Evolutionary conservation across 2,888 invertebrate genomes (phyloP).

Genomic region (Archaeoteleia sp.): DNA sequence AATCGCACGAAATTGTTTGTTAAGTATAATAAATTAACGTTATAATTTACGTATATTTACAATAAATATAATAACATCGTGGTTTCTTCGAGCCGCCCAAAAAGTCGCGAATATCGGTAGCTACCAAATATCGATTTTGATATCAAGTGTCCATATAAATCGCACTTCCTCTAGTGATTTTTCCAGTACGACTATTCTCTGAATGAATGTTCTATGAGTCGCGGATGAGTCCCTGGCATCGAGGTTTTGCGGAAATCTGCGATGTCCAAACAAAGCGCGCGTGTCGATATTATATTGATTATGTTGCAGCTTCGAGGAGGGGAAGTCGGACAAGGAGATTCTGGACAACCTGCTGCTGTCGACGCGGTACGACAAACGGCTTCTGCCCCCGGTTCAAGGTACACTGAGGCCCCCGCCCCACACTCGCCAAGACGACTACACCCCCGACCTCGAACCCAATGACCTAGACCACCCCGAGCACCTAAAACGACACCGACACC

Average conservation of each 20-base stretch:
- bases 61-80: too few relatives aligned
- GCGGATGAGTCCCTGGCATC: constrained; percentile 8
- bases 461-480: constrained; percentile 71
- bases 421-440: constrained; percentile 72
- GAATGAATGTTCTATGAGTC: too few relatives aligned
- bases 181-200: too few relatives aligned
- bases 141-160: too few relatives aligned
- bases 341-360: constrained; percentile 91
- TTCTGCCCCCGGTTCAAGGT: constrained; percentile 94
- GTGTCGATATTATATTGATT: constrained; percentile 46
- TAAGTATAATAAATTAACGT: too few relatives aligned
- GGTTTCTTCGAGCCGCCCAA: too few relatives aligned
- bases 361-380: constrained; percentile 93
- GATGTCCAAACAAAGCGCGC: constrained; percentile 16
- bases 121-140: too few relatives aligned
- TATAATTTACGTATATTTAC: too few relatives aligned
- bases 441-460: constrained; percentile 70
- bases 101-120: too few relatives aligned
- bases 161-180: too few relatives aligned
- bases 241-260: constrained; percentile 22
- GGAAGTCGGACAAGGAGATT: constrained; percentile 94
- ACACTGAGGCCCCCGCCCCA: constrained; percentile 74
- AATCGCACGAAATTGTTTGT: too few relatives aligned
- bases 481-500: constrained; percentile 72
- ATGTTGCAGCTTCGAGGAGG: constrained; percentile 88